These are phyloP conservation scores for Frankliniella intonsa DNA, from an alignment of 2,888 invertebrate species.

Conservation along the genomic window DNA sequence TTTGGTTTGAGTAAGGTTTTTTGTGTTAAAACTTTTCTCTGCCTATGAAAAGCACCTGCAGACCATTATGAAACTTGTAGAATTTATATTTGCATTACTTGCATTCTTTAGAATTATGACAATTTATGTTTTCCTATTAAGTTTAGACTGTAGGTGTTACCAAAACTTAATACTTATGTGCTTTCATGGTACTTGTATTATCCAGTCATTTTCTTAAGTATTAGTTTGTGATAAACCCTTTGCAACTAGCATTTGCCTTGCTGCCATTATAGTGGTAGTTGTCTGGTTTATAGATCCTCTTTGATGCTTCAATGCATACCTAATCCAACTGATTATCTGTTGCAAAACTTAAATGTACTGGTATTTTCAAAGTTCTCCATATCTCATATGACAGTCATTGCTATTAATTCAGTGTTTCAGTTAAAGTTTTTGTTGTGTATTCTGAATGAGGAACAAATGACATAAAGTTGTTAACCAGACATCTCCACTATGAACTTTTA, in stretches of 20 bases:
- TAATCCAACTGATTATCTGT: not conserved
- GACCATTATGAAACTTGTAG: not conserved
- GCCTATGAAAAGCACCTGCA: not conserved
- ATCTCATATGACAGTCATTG: not conserved
- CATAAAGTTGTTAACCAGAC: not conserved
- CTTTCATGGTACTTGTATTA: not conserved
- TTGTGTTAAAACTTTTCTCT: not conserved
- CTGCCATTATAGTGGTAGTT: not conserved
- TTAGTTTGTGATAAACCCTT: constrained; percentile 22
- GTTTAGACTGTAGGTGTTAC: not conserved
- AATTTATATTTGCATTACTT: not conserved
- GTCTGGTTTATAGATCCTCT: not conserved
- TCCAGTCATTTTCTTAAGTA: not conserved
- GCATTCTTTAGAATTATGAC: not conserved
- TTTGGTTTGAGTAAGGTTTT: not conserved
- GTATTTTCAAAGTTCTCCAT: not conserved
- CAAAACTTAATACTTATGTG: too few species aligned
- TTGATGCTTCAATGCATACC: not conserved
- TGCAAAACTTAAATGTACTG: not conserved
- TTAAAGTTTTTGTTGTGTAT: too few species aligned
- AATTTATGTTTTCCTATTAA: not conserved
- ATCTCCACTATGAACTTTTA: constrained; percentile 3
- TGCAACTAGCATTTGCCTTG: constrained; percentile 12
- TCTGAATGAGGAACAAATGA: too few species aligned
- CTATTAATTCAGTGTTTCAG: too few species aligned